These are phyloP conservation scores for Mormyrops attenuatus DNA, from an alignment of 2,797 vertebrate species.

Conservation along the genomic window DNA sequence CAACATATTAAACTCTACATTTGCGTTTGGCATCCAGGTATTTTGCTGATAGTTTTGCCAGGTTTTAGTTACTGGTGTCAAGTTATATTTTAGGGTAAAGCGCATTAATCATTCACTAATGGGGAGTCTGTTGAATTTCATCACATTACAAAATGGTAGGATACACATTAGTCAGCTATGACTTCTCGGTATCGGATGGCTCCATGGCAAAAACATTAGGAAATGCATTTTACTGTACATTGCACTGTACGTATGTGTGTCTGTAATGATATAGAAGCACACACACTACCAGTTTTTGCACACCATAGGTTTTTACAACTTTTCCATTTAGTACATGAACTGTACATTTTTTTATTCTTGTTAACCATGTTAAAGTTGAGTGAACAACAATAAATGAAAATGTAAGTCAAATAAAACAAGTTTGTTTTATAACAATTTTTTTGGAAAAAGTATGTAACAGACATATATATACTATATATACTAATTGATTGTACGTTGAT, in stretches of 20 bases:
- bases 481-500: not conserved
- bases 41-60: not conserved
- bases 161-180: not conserved
- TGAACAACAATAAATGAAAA: no score
- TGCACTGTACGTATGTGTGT: not conserved
- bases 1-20: not conserved
- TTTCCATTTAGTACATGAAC: no score
- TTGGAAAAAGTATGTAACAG: not conserved
- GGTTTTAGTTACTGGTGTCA: not conserved
- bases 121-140: not conserved
- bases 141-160: not conserved
- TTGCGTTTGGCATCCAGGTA: not conserved
- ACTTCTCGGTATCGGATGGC: not conserved
- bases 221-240: not conserved
- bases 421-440: no score
- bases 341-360: no score
- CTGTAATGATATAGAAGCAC: not conserved
- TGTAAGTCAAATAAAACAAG: no score
- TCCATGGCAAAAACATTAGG: not conserved
- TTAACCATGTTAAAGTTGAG: no score
- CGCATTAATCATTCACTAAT: not conserved
- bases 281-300: no score
- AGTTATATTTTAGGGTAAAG: not conserved
- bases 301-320: no score
- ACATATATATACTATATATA: no score